Base-by-base conservation (phyloP, 2,888 invertebrate genomes). In the Leptopterna dolabrata region DNA sequence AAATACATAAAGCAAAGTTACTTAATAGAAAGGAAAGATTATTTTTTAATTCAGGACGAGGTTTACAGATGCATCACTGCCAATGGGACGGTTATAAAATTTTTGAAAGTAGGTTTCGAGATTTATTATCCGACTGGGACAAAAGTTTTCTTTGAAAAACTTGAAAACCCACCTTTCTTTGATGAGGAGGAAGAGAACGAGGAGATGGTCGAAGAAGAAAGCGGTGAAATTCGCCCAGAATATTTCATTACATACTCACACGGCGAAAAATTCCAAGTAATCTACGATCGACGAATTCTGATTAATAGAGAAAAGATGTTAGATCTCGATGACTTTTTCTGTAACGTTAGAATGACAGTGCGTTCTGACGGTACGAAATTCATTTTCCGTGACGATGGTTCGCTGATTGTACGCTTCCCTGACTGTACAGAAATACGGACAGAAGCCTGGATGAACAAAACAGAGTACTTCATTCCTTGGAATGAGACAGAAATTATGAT, bases 351-450 rank as follows among this genome's bases (percentile, higher is more conserved):
- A 19, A 81, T 47, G 51, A 36, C 70, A 41, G 36, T 19, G 16
- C 76, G 87, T 63, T 51, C 51, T 0, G 87, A 87, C 43, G 81
- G 82, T 13, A 87, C 87, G 0, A 82, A 87, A 73, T 87, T 87
- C 82, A 47, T 76, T 27, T 87, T 82, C 41, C 16, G 82, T 1
- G 87, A 82, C 19, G 82, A 87, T 19, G 87, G 73, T 13, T 45
- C 73, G 14, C 16, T 71, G 36, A 73, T 82, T 30, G 87, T 87
- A 7, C 27, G 81, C 13, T 87, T 73, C 36, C 76, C 87, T 9
- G 87, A 87, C 29, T 63, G 87, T n/a, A 87, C 87, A 29, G 87
- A 87, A 87, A 87, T 87, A 13, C 27, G 87, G 13, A 47, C 82
- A 14, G 30, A 87, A 47, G 55, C 70, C 16, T 81, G 87, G 81